Base-by-base conservation (phyloP, 2,888 invertebrate genomes). In the Eupithecia insigniata region DNA sequence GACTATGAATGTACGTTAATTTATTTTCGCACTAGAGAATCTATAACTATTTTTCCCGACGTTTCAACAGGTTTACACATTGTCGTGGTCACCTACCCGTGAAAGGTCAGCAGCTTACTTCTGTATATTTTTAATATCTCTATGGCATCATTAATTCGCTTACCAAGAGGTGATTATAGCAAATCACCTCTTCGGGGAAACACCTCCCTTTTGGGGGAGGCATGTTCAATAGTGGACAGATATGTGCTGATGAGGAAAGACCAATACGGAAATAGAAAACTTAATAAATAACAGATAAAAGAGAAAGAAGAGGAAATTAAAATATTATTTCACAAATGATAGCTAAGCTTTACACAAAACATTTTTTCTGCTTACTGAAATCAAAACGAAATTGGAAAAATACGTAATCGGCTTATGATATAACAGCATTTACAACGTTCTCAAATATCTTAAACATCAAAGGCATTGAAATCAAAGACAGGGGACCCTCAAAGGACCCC, bases 371-470 rank as follows among this genome's bases (percentile, higher is more conserved):
- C 60, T 60, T 16, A 10, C 64, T 26, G 26, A 39, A 39, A 22
- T 34, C 22, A 58, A 16, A 36, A 69, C 32, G 58, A 67, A 71
- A 71, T 67, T 71, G 67, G 34, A 32, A 39, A 64, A 65, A 68
- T 32, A 26, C 58, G 22, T 72, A 73, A 76, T 73, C 76, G 67
- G 69, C 71, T 71, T 70, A 70, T 36, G 70, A 70, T 75, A 65
- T 58, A 72, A 73, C 72, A 69, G 68, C 66, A 68, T 72, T 70
- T 60, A 72, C 66, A 66, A 66, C 26, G 58, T 46, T 72, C 46
- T 72, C 70, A 75, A 74, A 72, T 72, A 72, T 71, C 66, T 14
- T 36, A 30, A 61, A 73, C 70, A 69, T 75, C 70, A 75, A 75
- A 72, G 67, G 70, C 46, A 69, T 67, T 70, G 55, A 69, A 71